These are phyloP conservation scores for Erpetoichthys calabaricus DNA, from an alignment of 2,797 vertebrate species.

Conservation along the genomic window DNA sequence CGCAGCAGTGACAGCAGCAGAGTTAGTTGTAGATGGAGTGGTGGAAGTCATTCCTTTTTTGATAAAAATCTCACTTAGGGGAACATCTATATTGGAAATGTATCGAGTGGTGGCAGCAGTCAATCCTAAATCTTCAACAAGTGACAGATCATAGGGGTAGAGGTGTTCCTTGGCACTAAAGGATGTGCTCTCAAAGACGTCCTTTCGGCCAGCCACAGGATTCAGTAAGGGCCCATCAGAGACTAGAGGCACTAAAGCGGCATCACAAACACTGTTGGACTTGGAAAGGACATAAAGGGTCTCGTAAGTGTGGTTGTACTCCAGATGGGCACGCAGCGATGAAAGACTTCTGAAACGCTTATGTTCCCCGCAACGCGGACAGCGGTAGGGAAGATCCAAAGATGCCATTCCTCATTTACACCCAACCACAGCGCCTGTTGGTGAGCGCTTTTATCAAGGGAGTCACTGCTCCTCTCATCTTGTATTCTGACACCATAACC, in stretches of 20 bases:
- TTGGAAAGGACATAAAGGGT: constrained; percentile 96
- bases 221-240: constrained; percentile 62
- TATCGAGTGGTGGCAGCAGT: constrained; percentile 65
- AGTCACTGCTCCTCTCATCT: constrained; percentile 41
- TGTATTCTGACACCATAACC: constrained; percentile 10
- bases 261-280: constrained; percentile 91
- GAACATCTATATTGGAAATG: constrained; percentile 90
- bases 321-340: constrained; percentile 86
- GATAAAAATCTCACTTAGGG: constrained; percentile 76
- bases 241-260: constrained; percentile 74
- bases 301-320: constrained; percentile 98
- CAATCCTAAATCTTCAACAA: constrained; percentile 73
- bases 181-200: constrained; percentile 69
- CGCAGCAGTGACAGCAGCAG: constrained; percentile 68
- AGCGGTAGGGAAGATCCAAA: constrained; percentile 93
- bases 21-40: constrained; percentile 50
- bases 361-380: constrained; percentile 96
- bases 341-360: constrained; percentile 97
- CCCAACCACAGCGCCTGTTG: constrained; percentile 33
- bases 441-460: constrained; percentile 27
- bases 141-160: constrained; percentile 79
- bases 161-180: constrained; percentile 71
- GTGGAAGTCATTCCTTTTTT: constrained; percentile 75
- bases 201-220: constrained; percentile 46
- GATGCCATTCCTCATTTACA: constrained; percentile 83